Evolutionary conservation across 2,888 invertebrate genomes (phyloP).

Genomic region (Drosophila birchii): DNA sequence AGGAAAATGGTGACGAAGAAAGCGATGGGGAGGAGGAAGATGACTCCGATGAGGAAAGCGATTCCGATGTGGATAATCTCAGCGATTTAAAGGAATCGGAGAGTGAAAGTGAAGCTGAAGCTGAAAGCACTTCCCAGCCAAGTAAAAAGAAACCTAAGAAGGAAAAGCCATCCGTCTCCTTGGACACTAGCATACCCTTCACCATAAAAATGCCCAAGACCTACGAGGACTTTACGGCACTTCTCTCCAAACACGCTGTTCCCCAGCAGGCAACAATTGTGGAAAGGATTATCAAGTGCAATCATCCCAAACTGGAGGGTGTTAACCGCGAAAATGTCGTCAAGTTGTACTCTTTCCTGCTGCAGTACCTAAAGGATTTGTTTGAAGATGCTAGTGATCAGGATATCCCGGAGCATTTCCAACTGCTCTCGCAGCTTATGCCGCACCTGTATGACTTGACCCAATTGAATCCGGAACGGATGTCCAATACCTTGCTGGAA

Average conservation of each 20-base stretch:
- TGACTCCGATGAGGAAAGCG: slow-evolving; percentile 68
- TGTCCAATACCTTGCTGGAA: slow-evolving; percentile 89
- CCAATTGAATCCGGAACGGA: slow-evolving; percentile 89
- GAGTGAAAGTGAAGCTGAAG: slow-evolving; percentile 85
- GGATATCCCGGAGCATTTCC: slow-evolving; percentile 86
- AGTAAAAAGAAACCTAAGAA: slow-evolving; percentile 18
- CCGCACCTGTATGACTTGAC: slow-evolving; percentile 89
- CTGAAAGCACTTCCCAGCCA: slow-evolving; percentile 44
- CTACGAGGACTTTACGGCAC: slow-evolving; percentile 88
- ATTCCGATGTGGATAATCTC: slow-evolving; percentile 83
- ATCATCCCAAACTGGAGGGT: slow-evolving; percentile 92
- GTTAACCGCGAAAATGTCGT: slow-evolving; percentile 92
- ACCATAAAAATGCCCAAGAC: slow-evolving; percentile 87
- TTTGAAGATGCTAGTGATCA: slow-evolving; percentile 85
- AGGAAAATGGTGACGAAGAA: slow-evolving; percentile 61
- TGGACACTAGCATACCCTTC: slow-evolving; percentile 85
- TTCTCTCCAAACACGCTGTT: slow-evolving; percentile 87
- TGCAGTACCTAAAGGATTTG: slow-evolving; percentile 91
- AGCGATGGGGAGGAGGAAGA: slow-evolving; percentile 52
- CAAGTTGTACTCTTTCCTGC: slow-evolving; percentile 90
- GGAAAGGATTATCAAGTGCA: slow-evolving; percentile 93
- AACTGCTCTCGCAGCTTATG: slow-evolving; percentile 87
- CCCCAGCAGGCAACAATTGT: slow-evolving; percentile 90
- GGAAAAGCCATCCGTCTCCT: background rate
- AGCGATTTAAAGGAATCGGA: slow-evolving; percentile 82